Conservation (phyloP, 1,140 invertebrate species). For the Zaprionus ghesquierei region DNA sequence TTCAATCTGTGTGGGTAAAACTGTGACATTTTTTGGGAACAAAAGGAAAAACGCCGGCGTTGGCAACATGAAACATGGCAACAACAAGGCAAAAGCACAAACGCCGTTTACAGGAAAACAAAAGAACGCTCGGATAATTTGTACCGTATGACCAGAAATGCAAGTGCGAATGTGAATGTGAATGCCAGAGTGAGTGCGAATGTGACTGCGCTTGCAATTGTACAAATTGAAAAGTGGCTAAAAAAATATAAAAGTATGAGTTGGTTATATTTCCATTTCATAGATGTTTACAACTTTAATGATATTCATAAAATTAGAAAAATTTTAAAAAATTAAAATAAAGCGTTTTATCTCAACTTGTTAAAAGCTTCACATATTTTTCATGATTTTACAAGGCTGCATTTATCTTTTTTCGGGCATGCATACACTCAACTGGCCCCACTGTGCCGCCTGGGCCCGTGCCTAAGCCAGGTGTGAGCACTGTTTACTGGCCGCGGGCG, state of each 20-base stretch:
- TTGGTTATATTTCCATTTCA: no score
- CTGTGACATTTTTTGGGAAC: constrained; percentile 23
- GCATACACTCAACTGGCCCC: neutral
- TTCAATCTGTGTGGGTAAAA: constrained; percentile 21
- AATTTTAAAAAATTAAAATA: no score
- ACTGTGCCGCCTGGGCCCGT: constrained; percentile 20
- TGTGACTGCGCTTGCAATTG: neutral
- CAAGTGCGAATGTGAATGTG: neutral
- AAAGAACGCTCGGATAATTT: constrained; percentile 42
- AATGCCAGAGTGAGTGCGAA: neutral
- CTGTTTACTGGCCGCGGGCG: constrained; percentile 43
- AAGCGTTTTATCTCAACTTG: no score
- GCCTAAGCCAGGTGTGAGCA: constrained; percentile 6
- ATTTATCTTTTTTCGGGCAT: neutral
- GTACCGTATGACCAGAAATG: constrained; percentile 12
- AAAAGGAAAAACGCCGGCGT: constrained; percentile 14
- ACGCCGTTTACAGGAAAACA: constrained; percentile 34
- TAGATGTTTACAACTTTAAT: no score
- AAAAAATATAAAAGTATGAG: no score
- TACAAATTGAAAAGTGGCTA: no score
- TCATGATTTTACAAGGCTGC: no score
- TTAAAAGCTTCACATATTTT: no score
- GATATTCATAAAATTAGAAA: no score
- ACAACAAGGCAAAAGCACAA: constrained; percentile 32
- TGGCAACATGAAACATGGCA: constrained; percentile 16